Base-by-base conservation (phyloP, 2,797 vertebrate genomes). In the Chelon auratus region DNA sequence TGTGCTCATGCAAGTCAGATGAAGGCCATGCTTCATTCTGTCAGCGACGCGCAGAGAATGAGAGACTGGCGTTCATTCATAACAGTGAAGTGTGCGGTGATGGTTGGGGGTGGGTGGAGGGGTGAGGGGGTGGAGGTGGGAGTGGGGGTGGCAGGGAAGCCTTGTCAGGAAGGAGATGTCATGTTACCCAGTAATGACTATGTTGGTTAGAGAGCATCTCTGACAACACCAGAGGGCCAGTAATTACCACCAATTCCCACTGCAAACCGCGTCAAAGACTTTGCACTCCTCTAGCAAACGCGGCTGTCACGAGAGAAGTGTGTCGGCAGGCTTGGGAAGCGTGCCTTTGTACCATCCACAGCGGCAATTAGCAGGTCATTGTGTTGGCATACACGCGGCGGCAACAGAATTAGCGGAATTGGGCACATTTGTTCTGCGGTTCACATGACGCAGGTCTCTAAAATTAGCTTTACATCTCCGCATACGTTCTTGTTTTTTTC, bases 171-270 rank as follows among this genome's bases (percentile, higher is more conserved):
- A 86, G 84, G 88, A 93, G 88, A 93, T 93, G 92, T 91, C 90
- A 90, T 89, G 90, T 92, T 92, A 83, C 82, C 81, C 84, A 65
- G 87, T 95, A 94, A 95, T 95, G 93, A 95, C 90, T 93, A 90
- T 80, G 92, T 93, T 90, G 91, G 89, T 92, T 85, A 83, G 83
- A 92, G 89, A 90, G 89, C 86, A 85, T 93, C 91, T 91, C 75
- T 94, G 93, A 93, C 92, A 93, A 93, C 89, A 87, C 84, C 80
- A 92, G 85, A 90, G 91, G 93, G 89, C 85, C 88, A 86, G 87
- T 94, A 94, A 95, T 95, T 95, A 94, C 89, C 91, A 88, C 86
- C 89, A 87, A 92, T 91, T 92, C 91, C 89, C 88, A 77, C 79
- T 83, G 89, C 82, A 92, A 86, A 90, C 87, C 62, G 26, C 87